Conservation (phyloP, 2,797 vertebrate genomes). For the Cirrhinus mrigala region DNA sequence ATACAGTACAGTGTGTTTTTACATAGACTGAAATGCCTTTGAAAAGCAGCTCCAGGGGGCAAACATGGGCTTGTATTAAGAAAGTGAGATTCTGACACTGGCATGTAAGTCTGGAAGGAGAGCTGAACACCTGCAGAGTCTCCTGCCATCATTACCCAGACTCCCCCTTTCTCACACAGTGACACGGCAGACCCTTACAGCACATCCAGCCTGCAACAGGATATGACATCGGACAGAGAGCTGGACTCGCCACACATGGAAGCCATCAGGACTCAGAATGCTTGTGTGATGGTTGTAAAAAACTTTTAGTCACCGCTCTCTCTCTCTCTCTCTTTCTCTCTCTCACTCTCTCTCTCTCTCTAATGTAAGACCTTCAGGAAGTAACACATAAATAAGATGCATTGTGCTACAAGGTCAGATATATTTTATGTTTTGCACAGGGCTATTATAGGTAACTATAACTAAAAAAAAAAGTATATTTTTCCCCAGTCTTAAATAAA, state of each 20-base stretch:
- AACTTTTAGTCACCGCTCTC: conserved; percentile 21
- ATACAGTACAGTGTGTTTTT: not conserved
- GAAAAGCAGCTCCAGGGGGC: not conserved
- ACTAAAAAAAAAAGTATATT: not conserved
- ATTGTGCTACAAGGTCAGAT: not conserved
- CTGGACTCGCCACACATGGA: conserved; percentile 60
- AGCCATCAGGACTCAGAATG: conserved; percentile 56
- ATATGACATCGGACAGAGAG: conserved; percentile 62
- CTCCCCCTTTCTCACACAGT: conserved; percentile 40
- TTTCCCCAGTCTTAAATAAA: too few relatives aligned
- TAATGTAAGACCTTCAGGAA: conserved; percentile 16
- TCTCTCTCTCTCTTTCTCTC: not conserved
- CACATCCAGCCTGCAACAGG: conserved; percentile 57
- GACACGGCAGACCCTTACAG: conserved; percentile 47
- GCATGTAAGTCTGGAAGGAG: not conserved
- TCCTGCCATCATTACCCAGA: conserved; percentile 54
- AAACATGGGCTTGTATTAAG: not conserved
- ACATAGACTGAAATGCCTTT: not conserved
- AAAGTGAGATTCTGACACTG: not conserved
- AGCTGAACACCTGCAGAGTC: conserved; percentile 56
- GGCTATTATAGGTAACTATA: not conserved
- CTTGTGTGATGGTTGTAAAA: conserved; percentile 53
- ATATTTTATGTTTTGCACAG: not conserved
- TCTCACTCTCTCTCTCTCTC: conserved; percentile 9
- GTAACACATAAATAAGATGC: not conserved